These are phyloP conservation scores for Petaurus breviceps DNA, from an alignment of 2,113 vertebrate species.

Conservation along the genomic window DNA sequence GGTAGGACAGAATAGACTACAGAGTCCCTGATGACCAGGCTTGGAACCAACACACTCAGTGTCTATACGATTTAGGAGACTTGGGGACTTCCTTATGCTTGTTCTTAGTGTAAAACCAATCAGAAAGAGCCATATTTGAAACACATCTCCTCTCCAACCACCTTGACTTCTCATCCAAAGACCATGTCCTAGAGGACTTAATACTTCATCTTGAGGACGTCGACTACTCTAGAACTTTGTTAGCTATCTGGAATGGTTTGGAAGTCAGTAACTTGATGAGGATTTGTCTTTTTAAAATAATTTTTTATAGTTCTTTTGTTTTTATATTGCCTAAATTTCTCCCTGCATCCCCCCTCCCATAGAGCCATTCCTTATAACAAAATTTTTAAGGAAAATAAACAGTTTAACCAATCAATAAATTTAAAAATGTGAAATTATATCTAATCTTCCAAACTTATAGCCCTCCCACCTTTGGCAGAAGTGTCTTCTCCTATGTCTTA, in stretches of 20 bases:
- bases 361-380: background rate
- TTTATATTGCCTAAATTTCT: background rate
- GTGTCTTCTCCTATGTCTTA: too few species aligned
- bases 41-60: slow-evolving; percentile 81
- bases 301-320: background rate
- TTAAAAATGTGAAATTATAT: background rate
- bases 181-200: too few species aligned
- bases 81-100: slow-evolving; percentile 69
- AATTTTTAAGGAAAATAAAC: background rate
- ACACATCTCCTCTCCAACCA: background rate
- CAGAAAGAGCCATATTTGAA: slow-evolving; percentile 83
- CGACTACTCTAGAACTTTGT: background rate
- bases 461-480: too few species aligned
- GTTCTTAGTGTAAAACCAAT: slow-evolving; percentile 83
- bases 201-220: too few species aligned
- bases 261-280: background rate
- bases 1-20: slow-evolving; percentile 60
- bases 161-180: background rate
- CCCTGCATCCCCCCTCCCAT: background rate
- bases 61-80: slow-evolving; percentile 82
- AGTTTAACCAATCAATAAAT: background rate
- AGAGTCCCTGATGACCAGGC: slow-evolving; percentile 80
- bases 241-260: background rate
- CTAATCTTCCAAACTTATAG: background rate
- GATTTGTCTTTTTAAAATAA: background rate